Evolutionary conservation across 2,797 vertebrate species (phyloP).

Genomic region (Atherinosoma microstoma): DNA sequence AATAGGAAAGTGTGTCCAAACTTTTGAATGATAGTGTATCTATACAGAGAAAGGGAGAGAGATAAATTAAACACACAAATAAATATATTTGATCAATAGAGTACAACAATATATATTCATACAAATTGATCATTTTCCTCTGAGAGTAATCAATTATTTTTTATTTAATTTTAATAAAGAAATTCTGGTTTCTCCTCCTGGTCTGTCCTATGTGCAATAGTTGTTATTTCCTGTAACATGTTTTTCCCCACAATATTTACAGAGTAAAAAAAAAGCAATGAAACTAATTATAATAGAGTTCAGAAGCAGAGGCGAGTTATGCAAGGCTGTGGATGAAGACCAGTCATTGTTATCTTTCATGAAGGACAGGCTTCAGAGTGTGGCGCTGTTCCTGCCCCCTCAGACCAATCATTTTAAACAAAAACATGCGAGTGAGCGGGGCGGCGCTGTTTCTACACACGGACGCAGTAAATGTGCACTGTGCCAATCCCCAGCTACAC

Average conservation of each 20-base stretch:
- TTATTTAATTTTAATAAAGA: no score
- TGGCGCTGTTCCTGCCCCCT: constrained; percentile 32
- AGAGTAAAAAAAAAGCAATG: not conserved
- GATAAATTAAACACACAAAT: no score
- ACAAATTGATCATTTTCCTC: no score
- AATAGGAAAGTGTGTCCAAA: no score
- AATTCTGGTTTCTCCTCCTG: no score
- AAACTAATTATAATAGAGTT: not conserved
- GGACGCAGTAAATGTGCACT: not conserved
- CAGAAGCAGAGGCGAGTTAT: constrained; percentile 13
- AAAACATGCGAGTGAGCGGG: constrained; percentile 71
- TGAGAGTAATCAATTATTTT: no score
- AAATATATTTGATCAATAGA: no score
- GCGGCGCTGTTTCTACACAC: constrained; percentile 33
- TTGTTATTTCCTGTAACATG: not conserved
- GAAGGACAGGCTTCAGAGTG: constrained; percentile 9
- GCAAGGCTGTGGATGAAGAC: not conserved
- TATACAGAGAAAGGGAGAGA: no score
- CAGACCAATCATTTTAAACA: constrained; percentile 83
- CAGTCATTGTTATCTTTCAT: constrained; percentile 16
- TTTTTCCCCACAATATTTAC: not conserved
- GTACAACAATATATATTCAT: no score
- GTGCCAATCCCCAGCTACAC: not conserved
- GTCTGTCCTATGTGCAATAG: no score
- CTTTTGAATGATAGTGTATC: no score